Conservation (phyloP, 2,888 invertebrate species). For the Sympetrum striolatum region DNA sequence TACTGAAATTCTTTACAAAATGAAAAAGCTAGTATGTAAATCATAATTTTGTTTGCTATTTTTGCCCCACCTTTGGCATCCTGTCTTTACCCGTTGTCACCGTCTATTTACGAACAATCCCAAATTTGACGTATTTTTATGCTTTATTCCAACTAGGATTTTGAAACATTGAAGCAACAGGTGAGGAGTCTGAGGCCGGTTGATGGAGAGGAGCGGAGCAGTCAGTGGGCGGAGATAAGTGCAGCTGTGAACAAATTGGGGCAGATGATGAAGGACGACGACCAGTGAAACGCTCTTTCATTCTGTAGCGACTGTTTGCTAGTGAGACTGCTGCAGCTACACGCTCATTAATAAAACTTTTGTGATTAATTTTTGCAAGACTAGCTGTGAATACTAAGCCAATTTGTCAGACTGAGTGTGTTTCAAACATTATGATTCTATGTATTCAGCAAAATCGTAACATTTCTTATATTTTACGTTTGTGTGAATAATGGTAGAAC, state of each 20-base stretch:
- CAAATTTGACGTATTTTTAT: background rate
- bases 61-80: too few relatives aligned
- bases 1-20: too few relatives aligned
- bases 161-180: conserved; percentile 72
- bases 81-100: too few relatives aligned
- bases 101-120: too few relatives aligned
- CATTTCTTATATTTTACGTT: too few relatives aligned
- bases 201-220: conserved; percentile 66
- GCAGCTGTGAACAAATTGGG: conserved; percentile 14
- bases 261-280: conserved; percentile 9
- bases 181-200: conserved; percentile 77
- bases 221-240: conserved; percentile 33
- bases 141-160: conserved; percentile 55
- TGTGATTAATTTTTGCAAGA: background rate
- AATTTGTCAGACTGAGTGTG: too few relatives aligned
- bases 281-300: background rate
- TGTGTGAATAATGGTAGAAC: too few relatives aligned
- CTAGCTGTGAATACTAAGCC: too few relatives aligned
- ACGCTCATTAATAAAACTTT: background rate
- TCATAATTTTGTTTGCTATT: too few relatives aligned
- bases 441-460: too few relatives aligned
- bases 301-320: background rate
- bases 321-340: background rate
- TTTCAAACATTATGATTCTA: too few relatives aligned
- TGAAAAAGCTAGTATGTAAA: too few relatives aligned